phyloP scores from a whole-genome alignment of 2,113 vertebrate genomes.

The Picathartes gymnocephalus region DNA sequence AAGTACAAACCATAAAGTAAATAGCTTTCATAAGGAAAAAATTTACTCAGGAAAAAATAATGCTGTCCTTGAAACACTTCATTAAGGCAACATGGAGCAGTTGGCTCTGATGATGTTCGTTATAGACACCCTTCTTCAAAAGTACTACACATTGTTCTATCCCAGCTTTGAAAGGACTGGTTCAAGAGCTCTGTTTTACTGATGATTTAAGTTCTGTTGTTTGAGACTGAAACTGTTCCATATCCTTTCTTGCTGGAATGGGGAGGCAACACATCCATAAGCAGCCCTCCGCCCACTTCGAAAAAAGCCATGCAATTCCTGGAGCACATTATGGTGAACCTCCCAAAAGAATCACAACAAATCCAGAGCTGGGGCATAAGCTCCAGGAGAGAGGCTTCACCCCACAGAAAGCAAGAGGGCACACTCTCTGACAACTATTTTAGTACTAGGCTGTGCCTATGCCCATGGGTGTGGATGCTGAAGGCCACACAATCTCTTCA shows the following conservation, averaged over 20 bases:
- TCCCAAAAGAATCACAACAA: background rate
- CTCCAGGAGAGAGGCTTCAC: background rate
- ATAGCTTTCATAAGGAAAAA: background rate
- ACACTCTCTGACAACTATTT: background rate
- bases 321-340: background rate
- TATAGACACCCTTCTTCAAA: background rate
- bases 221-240: background rate
- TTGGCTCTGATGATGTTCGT: background rate
- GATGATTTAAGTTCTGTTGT: background rate
- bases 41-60: background rate
- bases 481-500: background rate
- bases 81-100: background rate
- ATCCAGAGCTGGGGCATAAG: background rate
- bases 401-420: background rate
- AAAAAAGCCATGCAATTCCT: background rate
- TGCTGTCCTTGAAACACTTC: background rate
- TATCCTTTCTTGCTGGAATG: background rate
- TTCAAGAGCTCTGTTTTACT: background rate
- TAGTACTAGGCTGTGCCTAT: background rate
- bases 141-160: background rate
- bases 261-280: background rate
- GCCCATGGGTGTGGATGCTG: background rate
- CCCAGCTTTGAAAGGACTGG: background rate
- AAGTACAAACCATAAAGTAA: background rate
- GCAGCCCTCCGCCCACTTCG: background rate